These are phyloP conservation scores for Nematopogon swammerdamellus DNA, from an alignment of 2,888 invertebrate species.

Conservation along the genomic window DNA sequence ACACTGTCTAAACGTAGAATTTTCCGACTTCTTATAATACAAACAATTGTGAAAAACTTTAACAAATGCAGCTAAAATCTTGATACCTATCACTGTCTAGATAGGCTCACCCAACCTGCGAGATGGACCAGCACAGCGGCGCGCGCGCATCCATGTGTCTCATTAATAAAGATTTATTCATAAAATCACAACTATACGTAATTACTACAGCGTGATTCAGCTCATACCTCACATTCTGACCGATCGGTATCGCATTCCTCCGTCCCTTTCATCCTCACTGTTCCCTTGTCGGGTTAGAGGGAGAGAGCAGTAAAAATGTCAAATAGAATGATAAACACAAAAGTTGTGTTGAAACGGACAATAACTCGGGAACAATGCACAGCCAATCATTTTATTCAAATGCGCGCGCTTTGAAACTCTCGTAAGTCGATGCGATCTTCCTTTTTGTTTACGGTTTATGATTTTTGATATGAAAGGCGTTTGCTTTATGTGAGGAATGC, in stretches of 20 bases:
- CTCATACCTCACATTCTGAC: conserved; percentile 31
- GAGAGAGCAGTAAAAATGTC: conserved; percentile 37
- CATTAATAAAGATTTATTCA: conserved; percentile 20
- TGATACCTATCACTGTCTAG: too few relatives aligned
- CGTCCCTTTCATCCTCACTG: conserved; percentile 24
- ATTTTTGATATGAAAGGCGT: conserved; percentile 18
- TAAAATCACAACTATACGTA: conserved; percentile 21
- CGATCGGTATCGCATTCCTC: conserved; percentile 9
- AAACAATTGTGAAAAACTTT: too few relatives aligned
- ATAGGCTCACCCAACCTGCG: too few relatives aligned
- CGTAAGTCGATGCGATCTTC: neutral
- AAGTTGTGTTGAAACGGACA: conserved; percentile 42
- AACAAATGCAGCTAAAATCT: too few relatives aligned
- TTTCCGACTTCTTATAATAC: too few relatives aligned
- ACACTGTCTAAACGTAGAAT: too few relatives aligned
- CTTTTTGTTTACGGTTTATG: conserved; percentile 11
- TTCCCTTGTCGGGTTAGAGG: conserved; percentile 24
- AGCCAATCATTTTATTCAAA: conserved; percentile 39
- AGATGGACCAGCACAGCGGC: too few relatives aligned
- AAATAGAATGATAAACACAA: conserved; percentile 54
- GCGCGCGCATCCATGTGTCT: conserved; percentile 1
- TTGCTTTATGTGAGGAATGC: too few relatives aligned
- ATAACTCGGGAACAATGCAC: conserved; percentile 27
- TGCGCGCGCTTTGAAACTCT: conserved; percentile 22
- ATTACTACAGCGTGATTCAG: conserved; percentile 44